Conservation (phyloP, 2,113 vertebrate genomes). For the Etia nguti region DNA sequence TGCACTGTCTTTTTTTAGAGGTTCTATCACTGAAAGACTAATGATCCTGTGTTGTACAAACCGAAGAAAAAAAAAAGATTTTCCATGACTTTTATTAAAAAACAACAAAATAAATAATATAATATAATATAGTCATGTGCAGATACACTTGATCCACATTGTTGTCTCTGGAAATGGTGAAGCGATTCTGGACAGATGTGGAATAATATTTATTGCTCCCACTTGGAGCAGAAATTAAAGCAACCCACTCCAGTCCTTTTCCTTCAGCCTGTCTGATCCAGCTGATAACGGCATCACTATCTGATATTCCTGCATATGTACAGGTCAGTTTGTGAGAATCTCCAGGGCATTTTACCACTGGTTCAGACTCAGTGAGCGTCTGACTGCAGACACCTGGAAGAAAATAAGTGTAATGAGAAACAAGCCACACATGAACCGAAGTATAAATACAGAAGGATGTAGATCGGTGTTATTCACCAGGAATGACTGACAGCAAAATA, state of each 20-base stretch:
- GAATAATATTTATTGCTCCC: fast-evolving
- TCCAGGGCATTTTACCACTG: fast-evolving
- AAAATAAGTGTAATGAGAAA: background rate
- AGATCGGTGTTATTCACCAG: background rate
- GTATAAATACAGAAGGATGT: background rate
- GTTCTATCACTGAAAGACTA: fast-evolving
- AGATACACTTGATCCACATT: too few species aligned
- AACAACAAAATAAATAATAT: fast-evolving
- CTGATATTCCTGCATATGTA: fast-evolving
- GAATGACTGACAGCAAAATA: background rate
- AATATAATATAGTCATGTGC: too few species aligned
- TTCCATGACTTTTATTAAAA: fast-evolving
- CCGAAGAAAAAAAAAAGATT: too few species aligned
- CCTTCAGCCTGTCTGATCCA: background rate
- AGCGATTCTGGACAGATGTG: fast-evolving
- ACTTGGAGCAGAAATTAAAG: fast-evolving
- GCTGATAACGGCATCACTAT: fast-evolving
- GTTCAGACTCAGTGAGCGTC: background rate
- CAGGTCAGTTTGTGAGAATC: fast-evolving
- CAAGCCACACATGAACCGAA: fast-evolving
- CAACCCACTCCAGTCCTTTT: background rate
- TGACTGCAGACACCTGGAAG: background rate
- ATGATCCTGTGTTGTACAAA: background rate
- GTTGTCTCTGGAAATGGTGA: background rate
- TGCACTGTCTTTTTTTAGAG: fast-evolving